Percentiles rank a stretch among this genome's conserved stretches.
Conservation (phyloP, 2,888 invertebrate species). For the Campoplex capitator region DNA sequence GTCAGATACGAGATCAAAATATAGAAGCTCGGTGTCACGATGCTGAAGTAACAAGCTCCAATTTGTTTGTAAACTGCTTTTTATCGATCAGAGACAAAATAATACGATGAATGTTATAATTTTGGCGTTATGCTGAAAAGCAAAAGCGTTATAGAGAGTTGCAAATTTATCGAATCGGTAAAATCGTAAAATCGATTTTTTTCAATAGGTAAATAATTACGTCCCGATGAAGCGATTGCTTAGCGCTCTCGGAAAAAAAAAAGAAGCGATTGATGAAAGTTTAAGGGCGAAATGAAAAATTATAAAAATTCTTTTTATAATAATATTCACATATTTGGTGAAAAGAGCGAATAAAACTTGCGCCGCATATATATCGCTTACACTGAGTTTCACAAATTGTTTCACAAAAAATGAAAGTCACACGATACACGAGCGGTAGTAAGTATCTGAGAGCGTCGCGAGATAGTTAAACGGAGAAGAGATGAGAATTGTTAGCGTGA, state of each 20-base stretch:
- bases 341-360: too few relatives aligned
- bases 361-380: not conserved
- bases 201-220: too few relatives aligned
- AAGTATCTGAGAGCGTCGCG: not conserved
- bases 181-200: not conserved
- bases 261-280: too few relatives aligned
- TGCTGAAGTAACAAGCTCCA: not conserved
- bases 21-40: not conserved
- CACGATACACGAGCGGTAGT: not conserved
- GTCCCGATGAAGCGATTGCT: too few relatives aligned
- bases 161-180: not conserved
- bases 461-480: not conserved
- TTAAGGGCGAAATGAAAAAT: too few relatives aligned
- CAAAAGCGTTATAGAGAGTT: not conserved
- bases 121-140: too few relatives aligned
- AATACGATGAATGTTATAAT: too few relatives aligned
- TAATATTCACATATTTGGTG: too few relatives aligned
- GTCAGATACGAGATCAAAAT: too few relatives aligned
- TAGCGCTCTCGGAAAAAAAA: too few relatives aligned
- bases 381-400: not conserved
- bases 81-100: too few relatives aligned
- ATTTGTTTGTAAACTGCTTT: not conserved
- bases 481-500: conserved; percentile 2
- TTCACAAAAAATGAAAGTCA: not conserved
- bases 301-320: too few relatives aligned